A percentile compares a stretch with the other conserved stretches of the same genome.
Evolutionary conservation across 2,888 invertebrate genomes (phyloP).

Genomic region (Cryptus armator): DNA sequence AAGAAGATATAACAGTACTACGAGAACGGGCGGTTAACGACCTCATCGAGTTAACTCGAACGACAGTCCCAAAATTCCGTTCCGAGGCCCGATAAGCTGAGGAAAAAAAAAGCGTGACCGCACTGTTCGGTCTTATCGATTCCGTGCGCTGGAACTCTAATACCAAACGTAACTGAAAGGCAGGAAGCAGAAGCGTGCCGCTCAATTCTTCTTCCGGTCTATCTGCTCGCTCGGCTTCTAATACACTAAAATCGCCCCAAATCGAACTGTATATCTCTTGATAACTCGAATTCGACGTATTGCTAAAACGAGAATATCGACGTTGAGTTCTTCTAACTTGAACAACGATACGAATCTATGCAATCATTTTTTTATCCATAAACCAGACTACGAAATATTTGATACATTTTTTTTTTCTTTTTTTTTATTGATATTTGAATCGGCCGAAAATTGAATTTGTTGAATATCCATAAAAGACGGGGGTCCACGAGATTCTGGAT

Average conservation of each 20-base stretch:
- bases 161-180: conserved; percentile 17
- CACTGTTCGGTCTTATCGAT: conserved; percentile 62
- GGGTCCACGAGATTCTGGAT: background rate
- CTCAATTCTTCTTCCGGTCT: conserved; percentile 58
- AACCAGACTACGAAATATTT: no score
- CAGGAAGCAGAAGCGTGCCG: conserved; percentile 46
- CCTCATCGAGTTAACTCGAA: conserved; percentile 50
- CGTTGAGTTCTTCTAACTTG: background rate
- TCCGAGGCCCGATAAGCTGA: conserved; percentile 58
- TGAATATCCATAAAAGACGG: background rate
- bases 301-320: background rate
- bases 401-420: no score
- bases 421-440: no score
- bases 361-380: background rate
- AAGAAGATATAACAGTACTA: conserved; percentile 52
- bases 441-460: no score
- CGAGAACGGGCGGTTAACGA: conserved; percentile 64
- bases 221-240: background rate
- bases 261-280: background rate
- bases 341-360: background rate
- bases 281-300: conserved; percentile 11
- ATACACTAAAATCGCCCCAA: background rate
- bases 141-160: conserved; percentile 47
- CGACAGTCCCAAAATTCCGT: conserved; percentile 55
- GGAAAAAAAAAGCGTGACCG: conserved; percentile 55